Evolutionary conservation across 2,888 invertebrate genomes (phyloP).

Genomic region (Lepidochrysops patricia): DNA sequence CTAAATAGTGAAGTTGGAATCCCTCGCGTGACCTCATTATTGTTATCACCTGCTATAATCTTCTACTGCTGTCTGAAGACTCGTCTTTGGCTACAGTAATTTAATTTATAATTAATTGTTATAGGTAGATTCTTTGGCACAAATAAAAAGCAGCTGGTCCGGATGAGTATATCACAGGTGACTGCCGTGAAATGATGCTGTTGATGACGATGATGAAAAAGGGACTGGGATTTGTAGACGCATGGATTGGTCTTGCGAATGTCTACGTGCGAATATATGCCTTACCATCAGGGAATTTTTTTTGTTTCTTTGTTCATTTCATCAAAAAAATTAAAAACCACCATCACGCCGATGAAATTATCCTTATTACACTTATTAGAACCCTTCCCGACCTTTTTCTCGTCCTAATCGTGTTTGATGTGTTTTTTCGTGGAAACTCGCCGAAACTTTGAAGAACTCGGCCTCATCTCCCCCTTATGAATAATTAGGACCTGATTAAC

Average conservation of each 20-base stretch:
- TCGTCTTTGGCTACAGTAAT: neutral
- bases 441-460: neutral
- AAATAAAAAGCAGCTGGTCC: too few species aligned
- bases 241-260: too few species aligned
- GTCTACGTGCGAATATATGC: too few species aligned
- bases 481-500: slow-evolving; percentile 9
- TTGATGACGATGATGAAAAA: too few species aligned
- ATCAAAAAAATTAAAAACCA: neutral
- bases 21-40: neutral
- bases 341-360: slow-evolving; percentile 5
- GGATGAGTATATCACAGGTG: too few species aligned
- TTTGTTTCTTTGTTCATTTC: too few species aligned
- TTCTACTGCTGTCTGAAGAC: neutral
- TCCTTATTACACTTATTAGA: neutral
- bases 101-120: too few species aligned
- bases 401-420: slow-evolving; percentile 1
- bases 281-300: too few species aligned
- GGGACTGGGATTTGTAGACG: too few species aligned
- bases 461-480: neutral
- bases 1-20: neutral
- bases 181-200: too few species aligned
- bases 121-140: too few species aligned
- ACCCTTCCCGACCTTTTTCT: neutral
- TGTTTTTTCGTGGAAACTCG: slow-evolving; percentile 5
- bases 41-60: neutral